Evolutionary conservation across 1,140 invertebrate species (phyloP).

Genomic region (Pogonomyrmex barbatus): DNA sequence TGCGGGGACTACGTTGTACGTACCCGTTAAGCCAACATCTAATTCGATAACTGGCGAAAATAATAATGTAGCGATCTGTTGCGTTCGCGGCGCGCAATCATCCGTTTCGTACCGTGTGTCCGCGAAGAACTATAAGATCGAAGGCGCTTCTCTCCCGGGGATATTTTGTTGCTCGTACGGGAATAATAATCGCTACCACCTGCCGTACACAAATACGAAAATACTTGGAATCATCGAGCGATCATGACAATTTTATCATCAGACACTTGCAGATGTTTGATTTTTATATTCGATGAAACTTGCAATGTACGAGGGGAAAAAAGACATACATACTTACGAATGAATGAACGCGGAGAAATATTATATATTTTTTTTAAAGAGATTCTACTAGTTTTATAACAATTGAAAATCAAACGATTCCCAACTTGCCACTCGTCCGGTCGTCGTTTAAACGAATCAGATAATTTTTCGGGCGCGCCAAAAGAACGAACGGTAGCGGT

Average conservation of each 20-base stretch:
- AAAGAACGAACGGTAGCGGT: constrained; percentile 73
- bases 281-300: background rate
- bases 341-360: background rate
- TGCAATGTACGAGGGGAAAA: background rate
- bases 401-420: background rate
- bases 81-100: constrained; percentile 73
- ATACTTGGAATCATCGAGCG: constrained; percentile 9
- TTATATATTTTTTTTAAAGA: background rate
- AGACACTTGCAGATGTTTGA: background rate
- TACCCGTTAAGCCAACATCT: constrained; percentile 82
- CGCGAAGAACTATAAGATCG: constrained; percentile 64
- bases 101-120: constrained; percentile 77
- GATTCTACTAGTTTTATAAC: background rate
- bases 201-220: constrained; percentile 54
- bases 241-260: background rate
- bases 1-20: constrained; percentile 61
- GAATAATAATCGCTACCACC: constrained; percentile 51
- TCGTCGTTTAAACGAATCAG: constrained; percentile 64
- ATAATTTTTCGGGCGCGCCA: constrained; percentile 68
- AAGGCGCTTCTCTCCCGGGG: constrained; percentile 48
- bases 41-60: constrained; percentile 83
- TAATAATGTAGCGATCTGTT: constrained; percentile 80
- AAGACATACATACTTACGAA: background rate
- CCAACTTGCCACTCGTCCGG: background rate
- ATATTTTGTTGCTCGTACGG: constrained; percentile 12